Conservation (phyloP, 1,140 invertebrate genomes). For the Neomicropteryx cornuta region DNA sequence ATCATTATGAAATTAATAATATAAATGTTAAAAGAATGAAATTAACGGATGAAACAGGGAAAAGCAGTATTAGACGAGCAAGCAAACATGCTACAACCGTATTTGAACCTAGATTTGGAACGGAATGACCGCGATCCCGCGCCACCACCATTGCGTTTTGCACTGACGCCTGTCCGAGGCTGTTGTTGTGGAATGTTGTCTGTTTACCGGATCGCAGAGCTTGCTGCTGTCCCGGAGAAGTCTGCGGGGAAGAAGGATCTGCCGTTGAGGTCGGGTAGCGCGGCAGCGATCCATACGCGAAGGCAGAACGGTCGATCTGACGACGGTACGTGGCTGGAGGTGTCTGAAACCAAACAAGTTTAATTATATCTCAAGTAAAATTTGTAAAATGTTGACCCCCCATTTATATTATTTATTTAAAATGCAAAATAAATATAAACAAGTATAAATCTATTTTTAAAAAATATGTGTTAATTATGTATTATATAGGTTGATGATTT, state of each 20-base stretch:
- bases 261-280: slow-evolving; percentile 44
- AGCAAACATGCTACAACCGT: slow-evolving; percentile 11
- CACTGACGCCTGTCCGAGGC: slow-evolving; percentile 18
- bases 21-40: too few relatives aligned
- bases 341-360: slow-evolving; percentile 42
- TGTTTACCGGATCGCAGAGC: slow-evolving; percentile 37
- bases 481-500: too few relatives aligned
- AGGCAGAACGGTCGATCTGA: slow-evolving; percentile 48
- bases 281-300: slow-evolving; percentile 71
- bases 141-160: slow-evolving; percentile 48
- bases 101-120: slow-evolving; percentile 78
- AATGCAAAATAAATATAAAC: too few relatives aligned
- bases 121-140: slow-evolving; percentile 67
- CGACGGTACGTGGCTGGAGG: slow-evolving; percentile 56
- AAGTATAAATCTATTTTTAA: too few relatives aligned
- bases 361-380: slow-evolving; percentile 1
- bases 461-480: too few relatives aligned
- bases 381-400: too few relatives aligned
- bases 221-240: slow-evolving; percentile 19
- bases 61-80: slow-evolving; percentile 3
- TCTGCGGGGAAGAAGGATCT: slow-evolving; percentile 26
- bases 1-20: too few relatives aligned
- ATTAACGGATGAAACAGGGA: too few relatives aligned
- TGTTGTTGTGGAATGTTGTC: slow-evolving; percentile 17
- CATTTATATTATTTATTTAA: too few relatives aligned